Evolutionary conservation across 2,888 invertebrate genomes (phyloP), one percentile per base, ranked within the genome.

Genomic region (Calameuta pallipes): DNA sequence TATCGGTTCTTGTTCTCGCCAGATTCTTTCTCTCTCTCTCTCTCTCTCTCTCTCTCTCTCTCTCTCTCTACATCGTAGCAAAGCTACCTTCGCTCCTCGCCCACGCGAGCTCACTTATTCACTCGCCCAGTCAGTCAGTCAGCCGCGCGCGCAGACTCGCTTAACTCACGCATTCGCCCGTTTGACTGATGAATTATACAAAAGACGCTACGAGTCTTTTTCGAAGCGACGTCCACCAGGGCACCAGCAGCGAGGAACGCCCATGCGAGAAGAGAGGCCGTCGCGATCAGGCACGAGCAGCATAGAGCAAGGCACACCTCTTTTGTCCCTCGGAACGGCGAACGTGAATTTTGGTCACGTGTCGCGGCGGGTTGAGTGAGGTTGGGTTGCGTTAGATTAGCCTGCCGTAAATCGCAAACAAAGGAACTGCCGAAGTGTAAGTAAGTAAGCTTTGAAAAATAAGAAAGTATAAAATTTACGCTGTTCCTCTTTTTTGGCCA

Each of bases 171-270:
- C 71, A 34, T 71, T 34, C 34, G 71, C 71, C 71, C 71, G 71
- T 71, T 76, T 78, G 30, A 70, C 69, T 76, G 78, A 78, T 78
- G 78, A 78, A 78, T 78, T 78, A 78, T 78, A 78, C 78, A 73
- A 73, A 70, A 36, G 75, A 76, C 73, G 78, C 70, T 33, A 3
- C 33, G 33, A 3, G 76, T 75, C 78, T 78, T 56, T 36, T 74
- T 30, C 71, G 34, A 71, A 71, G 33, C 71, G 71, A 33, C 71
- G 33, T 33, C 31, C 71, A 71, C 71, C 31, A 70, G 33, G 33
- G 33, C 33, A 33, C 33, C 33, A 33, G 30, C 12, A 12, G 31
- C 31, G 71, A 56, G 56, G 56, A 56, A 56, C 56, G 56, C 56
- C 56, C 56, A 56, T 56, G 56, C 56, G 56, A 56, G 56, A 56